Base-by-base conservation (phyloP, 2,888 invertebrate species). In the Ophonus ardosiacus region DNA sequence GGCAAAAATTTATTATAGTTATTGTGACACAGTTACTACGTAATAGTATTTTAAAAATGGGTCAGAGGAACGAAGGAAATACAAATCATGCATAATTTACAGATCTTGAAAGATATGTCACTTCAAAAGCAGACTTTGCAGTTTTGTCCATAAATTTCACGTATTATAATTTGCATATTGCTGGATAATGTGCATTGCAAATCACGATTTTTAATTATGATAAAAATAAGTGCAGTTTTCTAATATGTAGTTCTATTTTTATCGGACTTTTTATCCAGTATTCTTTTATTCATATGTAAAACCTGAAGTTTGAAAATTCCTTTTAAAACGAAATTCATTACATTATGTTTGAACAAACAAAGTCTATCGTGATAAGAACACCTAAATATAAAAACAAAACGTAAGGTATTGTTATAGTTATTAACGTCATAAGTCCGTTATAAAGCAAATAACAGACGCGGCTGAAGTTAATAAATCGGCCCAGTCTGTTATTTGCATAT, bases 321-420 rank as follows among this genome's bases (percentile, higher is more conserved):
- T 68, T 68, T 68, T 38, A n/a, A 43, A 74, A 74, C 10, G 0
- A 18, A 43, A 18, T 74, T 43, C 43, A 74, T 74, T 74, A 74
- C 17, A 10, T 31, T 0, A 68, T 68, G 40, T 43, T 43, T 74
- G 40, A 18, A 74, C 43, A 74, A 8, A 74, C 43, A 74, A 74
- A 40, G 40, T 17, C 43, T 43, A 6, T 18, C 51, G 17, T 18
- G 71, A 74, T 74, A 74, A 68, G 31, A 68, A 68, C n/a, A 15
- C 31, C 38, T n/a, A 7, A 68, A 68, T 31, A 74, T 74, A 43
- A 74, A 74, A 74, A 74, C 71, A 18, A 18, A 74, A 74, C 43
- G 15, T 0, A 43, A 7, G 18, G 40, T 43, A 74, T 74, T 74
- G 43, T 74, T 74, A n/a, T n/a, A n/a, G n/a, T n/a, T n/a, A n/a